Percentiles rank a stretch among this genome's conserved stretches.
Evolutionary conservation across 2,797 vertebrate genomes (phyloP).

Genomic region (Cichlasoma orientale): DNA sequence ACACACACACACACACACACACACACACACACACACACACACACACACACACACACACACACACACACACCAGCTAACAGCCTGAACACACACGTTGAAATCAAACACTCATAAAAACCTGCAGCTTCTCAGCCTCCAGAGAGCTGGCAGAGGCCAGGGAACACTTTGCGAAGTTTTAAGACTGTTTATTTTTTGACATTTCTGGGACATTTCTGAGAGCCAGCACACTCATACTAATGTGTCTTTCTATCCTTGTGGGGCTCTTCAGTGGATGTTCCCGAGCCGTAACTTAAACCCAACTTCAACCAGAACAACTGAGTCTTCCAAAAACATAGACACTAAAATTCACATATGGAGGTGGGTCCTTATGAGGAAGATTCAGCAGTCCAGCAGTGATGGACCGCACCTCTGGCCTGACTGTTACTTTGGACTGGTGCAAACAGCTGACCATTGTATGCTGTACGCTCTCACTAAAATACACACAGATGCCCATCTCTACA

Average conservation of each 20-base stretch:
- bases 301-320: background rate
- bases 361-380: too few relatives aligned
- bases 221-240: background rate
- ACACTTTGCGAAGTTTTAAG: slow-evolving; percentile 36
- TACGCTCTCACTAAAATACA: too few relatives aligned
- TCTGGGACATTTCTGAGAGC: slow-evolving; percentile 42
- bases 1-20: too few relatives aligned
- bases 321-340: too few relatives aligned
- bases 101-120: background rate
- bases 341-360: too few relatives aligned
- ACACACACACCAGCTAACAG: background rate
- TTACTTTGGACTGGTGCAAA: too few relatives aligned
- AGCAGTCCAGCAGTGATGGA: too few relatives aligned
- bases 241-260: slow-evolving; percentile 1
- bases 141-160: background rate
- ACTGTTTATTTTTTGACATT: slow-evolving; percentile 49
- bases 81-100: background rate
- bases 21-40: too few relatives aligned
- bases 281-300: background rate
- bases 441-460: too few relatives aligned
- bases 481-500: too few relatives aligned
- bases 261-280: background rate
- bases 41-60: background rate
- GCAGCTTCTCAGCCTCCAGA: slow-evolving; percentile 4
- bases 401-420: too few relatives aligned